Evolutionary conservation across 1,140 invertebrate genomes (phyloP), one percentile per base, ranked within the genome.

Genomic region (Anastrepha ludens): DNA sequence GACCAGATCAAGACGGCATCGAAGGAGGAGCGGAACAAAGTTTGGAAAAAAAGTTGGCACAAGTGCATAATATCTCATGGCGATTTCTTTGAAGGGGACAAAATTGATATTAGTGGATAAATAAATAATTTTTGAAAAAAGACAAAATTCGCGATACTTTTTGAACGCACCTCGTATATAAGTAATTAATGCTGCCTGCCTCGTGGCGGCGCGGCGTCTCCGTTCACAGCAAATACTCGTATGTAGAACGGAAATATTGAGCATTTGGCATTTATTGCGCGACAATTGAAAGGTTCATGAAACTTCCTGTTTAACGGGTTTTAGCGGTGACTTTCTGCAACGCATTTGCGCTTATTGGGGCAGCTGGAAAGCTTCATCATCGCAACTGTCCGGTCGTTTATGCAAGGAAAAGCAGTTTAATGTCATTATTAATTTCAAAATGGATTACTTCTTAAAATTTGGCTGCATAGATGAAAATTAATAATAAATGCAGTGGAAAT

Each of bases 241-340:
- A 29, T 29, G 29, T 81, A n/a, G 74, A 81, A 81, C 74, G 74
- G 74, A 81, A 81, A 29, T 55, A 81, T 81, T 20, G 74, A 81
- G 47, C 9, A n/a, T n/a, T 81, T 81, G 13, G 47, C n/a, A 29
- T 81, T 81, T 81, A 81, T 58, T 81, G 47, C 74, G 3, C 47
- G 74, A 81, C 50, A 50, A 81, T 81, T 55, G 74, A 74, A 74
- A 47, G 67, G 67, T 74, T 41, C 39, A 44, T 74, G 41, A 55
- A 20, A 81, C 74, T 81, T 81, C 74, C 74, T 55, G 47, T 29
- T 29, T 55, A 81, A 81, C 74, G n/a, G 44, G 74, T 58, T 81
- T 67, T 67, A 7, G 3, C 2, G 5, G 47, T 58, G n/a, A 55
- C 50, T 58, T 81, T 58, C 2, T 55, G 41, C 41, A 74, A 65